Evolutionary conservation across 2,797 vertebrate genomes (phyloP).

Genomic region (Acestrorhynchus altus): DNA sequence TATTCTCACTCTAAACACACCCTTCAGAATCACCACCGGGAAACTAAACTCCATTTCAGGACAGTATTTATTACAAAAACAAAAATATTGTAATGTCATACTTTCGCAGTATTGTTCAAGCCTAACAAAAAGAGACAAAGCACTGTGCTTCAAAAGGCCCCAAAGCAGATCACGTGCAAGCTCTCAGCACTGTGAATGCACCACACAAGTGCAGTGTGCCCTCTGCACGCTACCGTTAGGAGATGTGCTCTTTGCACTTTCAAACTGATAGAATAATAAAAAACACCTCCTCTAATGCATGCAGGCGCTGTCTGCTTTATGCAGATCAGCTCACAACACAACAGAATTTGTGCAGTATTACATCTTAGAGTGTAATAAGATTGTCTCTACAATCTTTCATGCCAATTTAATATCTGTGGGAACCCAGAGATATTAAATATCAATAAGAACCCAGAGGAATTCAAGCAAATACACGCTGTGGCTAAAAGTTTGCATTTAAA

Average conservation of each 20-base stretch:
- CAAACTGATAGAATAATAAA: not conserved
- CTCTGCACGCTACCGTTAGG: not conserved
- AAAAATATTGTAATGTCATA: not conserved
- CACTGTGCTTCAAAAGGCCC: not conserved
- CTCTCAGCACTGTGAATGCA: not conserved
- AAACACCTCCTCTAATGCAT: not conserved
- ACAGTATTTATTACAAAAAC: not conserved
- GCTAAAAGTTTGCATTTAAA: too few relatives aligned
- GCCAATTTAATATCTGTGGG: too few relatives aligned
- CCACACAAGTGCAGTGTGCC: not conserved
- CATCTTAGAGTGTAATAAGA: too few relatives aligned
- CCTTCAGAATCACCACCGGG: too few relatives aligned
- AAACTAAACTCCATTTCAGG: too few relatives aligned
- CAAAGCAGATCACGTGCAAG: not conserved
- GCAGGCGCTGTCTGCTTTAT: not conserved
- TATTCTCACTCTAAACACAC: not conserved
- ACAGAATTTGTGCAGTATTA: not conserved
- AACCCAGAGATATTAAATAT: too few relatives aligned
- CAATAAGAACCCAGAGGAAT: not conserved
- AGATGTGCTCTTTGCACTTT: not conserved
- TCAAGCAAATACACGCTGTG: not conserved
- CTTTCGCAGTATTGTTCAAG: not conserved
- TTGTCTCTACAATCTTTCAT: too few relatives aligned
- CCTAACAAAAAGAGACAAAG: not conserved
- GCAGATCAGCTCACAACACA: not conserved